Conservation (phyloP, 2,888 invertebrate species). For the Merodon equestris region DNA sequence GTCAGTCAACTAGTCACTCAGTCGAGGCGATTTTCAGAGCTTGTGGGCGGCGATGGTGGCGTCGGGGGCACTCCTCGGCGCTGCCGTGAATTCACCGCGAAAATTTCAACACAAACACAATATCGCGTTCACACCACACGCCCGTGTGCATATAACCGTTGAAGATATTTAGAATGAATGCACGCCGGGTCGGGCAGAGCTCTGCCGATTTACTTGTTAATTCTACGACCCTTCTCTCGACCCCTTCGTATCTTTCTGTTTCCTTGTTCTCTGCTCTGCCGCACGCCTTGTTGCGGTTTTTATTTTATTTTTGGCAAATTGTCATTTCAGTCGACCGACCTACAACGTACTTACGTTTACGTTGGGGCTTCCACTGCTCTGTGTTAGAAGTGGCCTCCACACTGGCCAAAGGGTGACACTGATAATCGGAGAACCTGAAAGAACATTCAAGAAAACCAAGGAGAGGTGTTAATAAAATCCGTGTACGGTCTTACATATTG, state of each 20-base stretch:
- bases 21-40: conserved; percentile 4
- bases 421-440: conserved; percentile 57
- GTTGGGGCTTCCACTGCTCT: conserved; percentile 39
- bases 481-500: background rate
- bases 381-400: conserved; percentile 38
- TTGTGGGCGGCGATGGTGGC: conserved; percentile 22
- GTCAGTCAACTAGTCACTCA: conserved; percentile 53
- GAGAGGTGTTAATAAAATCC: conserved; percentile 16
- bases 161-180: conserved; percentile 31
- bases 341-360: background rate
- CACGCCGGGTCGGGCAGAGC: conserved; percentile 23
- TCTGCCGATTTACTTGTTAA: conserved; percentile 58
- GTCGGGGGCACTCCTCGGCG: conserved; percentile 11
- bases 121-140: background rate
- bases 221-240: conserved; percentile 49
- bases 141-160: background rate
- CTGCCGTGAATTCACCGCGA: conserved; percentile 14
- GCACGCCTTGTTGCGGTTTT: conserved; percentile 21
- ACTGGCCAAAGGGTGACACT: conserved; percentile 58
- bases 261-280: conserved; percentile 26
- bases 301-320: conserved; percentile 57
- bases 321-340: conserved; percentile 53
- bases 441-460: conserved; percentile 39
- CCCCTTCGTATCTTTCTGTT: conserved; percentile 9
- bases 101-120: conserved; percentile 18